Percentiles rank a stretch among this genome's conserved stretches.
These are phyloP conservation scores for Scotopteryx bipunctaria DNA, from an alignment of 2,888 invertebrate genomes.

Conservation along the genomic window DNA sequence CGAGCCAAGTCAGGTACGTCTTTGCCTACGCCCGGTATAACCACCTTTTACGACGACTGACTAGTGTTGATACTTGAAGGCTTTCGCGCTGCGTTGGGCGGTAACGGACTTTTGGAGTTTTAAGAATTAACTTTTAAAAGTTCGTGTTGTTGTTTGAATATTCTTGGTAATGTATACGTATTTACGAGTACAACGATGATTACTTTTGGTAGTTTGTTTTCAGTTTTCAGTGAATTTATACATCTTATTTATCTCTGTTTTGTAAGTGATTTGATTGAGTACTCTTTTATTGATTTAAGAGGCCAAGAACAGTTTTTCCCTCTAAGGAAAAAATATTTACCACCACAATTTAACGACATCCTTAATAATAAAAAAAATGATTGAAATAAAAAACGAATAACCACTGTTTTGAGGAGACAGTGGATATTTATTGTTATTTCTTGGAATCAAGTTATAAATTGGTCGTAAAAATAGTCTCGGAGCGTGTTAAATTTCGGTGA, in stretches of 20 bases:
- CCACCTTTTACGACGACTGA: slow-evolving; percentile 65
- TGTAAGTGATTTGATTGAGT: not conserved
- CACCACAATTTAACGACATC: slow-evolving; percentile 17
- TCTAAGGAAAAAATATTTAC: not conserved
- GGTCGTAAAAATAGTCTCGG: slow-evolving; percentile 20
- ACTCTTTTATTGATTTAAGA: not conserved
- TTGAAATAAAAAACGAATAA: slow-evolving; percentile 11
- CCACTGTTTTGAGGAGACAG: slow-evolving; percentile 14
- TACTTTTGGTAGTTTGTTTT: too few relatives aligned
- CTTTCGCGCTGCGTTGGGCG: slow-evolving; percentile 33
- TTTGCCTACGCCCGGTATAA: slow-evolving; percentile 80
- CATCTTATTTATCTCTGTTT: not conserved
- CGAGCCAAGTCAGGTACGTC: slow-evolving; percentile 74
- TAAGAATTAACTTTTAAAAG: too few relatives aligned
- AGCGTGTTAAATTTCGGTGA: slow-evolving; percentile 20
- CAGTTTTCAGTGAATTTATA: too few relatives aligned
- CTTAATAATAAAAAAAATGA: slow-evolving; percentile 18
- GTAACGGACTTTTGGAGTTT: slow-evolving; percentile 8
- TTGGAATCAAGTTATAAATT: slow-evolving; percentile 18
- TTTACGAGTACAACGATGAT: too few relatives aligned
- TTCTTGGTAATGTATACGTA: too few relatives aligned
- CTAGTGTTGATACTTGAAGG: slow-evolving; percentile 61
- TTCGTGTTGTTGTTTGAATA: too few relatives aligned
- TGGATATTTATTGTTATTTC: slow-evolving; percentile 25
- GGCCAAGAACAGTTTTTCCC: slow-evolving; percentile 1